A percentile compares a stretch with the other conserved stretches of the same genome.
Conservation (phyloP, 2,797 vertebrate genomes). For the Chaetophractus vellerosus region DNA sequence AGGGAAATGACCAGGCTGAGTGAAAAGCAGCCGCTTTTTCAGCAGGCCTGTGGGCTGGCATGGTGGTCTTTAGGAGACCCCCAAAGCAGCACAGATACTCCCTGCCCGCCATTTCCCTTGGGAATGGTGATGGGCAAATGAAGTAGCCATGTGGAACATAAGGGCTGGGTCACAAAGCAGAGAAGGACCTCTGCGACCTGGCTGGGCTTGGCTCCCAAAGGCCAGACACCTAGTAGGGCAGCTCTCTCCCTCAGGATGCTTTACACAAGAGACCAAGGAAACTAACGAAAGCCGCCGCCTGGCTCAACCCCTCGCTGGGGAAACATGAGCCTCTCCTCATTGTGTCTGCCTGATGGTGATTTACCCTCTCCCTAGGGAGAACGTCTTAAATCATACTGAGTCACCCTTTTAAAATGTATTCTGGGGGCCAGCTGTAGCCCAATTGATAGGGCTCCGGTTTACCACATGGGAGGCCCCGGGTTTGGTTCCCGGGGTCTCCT, state of each 20-base stretch:
- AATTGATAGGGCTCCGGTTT: too few relatives aligned
- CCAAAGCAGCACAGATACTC: too few relatives aligned
- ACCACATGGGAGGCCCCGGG: too few relatives aligned
- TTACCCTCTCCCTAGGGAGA: too few relatives aligned
- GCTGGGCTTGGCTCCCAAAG: background rate
- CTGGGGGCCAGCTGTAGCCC: too few relatives aligned
- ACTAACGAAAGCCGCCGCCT: background rate
- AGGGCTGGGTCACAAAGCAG: background rate
- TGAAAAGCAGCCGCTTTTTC: background rate
- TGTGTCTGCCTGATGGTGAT: too few relatives aligned
- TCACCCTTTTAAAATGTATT: background rate
- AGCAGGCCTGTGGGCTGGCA: background rate
- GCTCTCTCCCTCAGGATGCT: background rate
- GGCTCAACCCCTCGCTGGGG: rapidly evolving
- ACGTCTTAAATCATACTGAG: rapidly evolving
- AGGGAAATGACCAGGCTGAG: background rate
- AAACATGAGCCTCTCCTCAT: rapidly evolving
- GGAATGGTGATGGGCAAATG: too few relatives aligned
- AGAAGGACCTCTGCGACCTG: too few relatives aligned
- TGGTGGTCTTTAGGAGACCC: too few relatives aligned
- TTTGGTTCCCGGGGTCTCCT: too few relatives aligned
- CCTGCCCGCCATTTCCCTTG: too few relatives aligned
- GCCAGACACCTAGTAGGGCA: background rate
- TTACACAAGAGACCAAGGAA: background rate
- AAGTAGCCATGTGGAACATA: too few relatives aligned